Evolutionary conservation across 2,888 invertebrate species (phyloP).

Genomic region (Drosophila fulvimacula): DNA sequence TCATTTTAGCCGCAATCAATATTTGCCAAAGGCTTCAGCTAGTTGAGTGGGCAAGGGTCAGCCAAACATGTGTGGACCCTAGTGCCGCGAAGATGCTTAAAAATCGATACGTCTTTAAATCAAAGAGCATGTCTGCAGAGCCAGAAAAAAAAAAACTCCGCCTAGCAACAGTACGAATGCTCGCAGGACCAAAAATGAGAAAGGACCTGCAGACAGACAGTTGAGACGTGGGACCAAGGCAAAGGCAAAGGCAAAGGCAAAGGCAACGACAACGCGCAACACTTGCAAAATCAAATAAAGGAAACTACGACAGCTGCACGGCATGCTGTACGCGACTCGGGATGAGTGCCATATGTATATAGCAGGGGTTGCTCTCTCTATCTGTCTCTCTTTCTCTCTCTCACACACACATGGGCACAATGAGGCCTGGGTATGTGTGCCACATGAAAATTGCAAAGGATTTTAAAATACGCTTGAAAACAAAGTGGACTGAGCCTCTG

Average conservation of each 20-base stretch:
- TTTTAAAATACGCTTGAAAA: constrained; percentile 66
- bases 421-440: constrained; percentile 62
- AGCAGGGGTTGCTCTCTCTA: constrained; percentile 67
- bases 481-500: constrained; percentile 38
- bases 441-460: constrained; percentile 68
- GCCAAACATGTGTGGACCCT: not conserved
- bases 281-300: constrained; percentile 31
- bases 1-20: constrained; percentile 56
- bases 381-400: too few species aligned
- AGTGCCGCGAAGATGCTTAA: not conserved
- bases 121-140: constrained; percentile 13
- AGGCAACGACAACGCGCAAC: too few species aligned
- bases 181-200: constrained; percentile 7
- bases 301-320: constrained; percentile 69
- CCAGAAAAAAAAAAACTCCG: constrained; percentile 32
- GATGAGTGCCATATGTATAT: constrained; percentile 19
- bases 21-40: constrained; percentile 42
- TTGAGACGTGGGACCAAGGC: not conserved
- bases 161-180: constrained; percentile 66
- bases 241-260: not conserved
- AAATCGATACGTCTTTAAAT: constrained; percentile 17
- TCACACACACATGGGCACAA: constrained; percentile 32
- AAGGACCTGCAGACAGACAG: constrained; percentile 39
- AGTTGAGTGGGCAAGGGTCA: not conserved
- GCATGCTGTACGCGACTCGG: constrained; percentile 41